Conservation (phyloP, 2,113 vertebrate species). For the Rhipidura dahli region DNA sequence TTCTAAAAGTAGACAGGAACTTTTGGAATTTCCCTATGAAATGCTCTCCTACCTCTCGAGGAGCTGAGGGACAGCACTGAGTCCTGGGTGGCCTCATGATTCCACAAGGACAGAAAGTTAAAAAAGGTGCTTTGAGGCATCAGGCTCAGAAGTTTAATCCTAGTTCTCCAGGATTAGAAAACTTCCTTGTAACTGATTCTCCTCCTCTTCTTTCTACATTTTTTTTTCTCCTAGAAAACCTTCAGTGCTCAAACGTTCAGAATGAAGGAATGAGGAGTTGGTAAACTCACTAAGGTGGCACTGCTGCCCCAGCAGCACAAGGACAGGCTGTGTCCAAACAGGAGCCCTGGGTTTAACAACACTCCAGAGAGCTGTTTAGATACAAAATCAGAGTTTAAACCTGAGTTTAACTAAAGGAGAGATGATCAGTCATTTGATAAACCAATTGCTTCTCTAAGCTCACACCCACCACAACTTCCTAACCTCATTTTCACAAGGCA, state of each 20-base stretch:
- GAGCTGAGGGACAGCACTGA: not conserved
- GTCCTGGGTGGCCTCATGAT: not conserved
- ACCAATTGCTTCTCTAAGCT: not conserved
- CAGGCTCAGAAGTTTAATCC: not conserved
- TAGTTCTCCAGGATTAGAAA: not conserved
- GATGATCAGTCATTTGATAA: not conserved
- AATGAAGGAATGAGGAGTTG: not conserved
- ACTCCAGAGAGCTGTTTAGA: not conserved
- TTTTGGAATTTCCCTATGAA: conserved; percentile 1
- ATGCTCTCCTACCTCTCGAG: not conserved
- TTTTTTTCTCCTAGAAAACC: not conserved
- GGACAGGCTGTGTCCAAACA: not conserved
- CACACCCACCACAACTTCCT: not conserved
- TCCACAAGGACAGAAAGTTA: not conserved
- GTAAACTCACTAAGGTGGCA: not conserved
- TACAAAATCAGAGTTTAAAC: not conserved
- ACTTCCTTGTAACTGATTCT: not conserved
- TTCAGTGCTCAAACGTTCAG: not conserved
- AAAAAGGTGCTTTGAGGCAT: not conserved
- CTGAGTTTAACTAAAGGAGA: not conserved
- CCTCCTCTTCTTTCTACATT: not conserved
- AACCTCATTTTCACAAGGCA: not conserved
- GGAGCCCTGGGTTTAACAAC: not conserved
- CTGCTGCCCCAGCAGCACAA: not conserved
- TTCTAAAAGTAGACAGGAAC: conserved; percentile 11